Evolutionary conservation across 2,797 vertebrate species (phyloP).

Genomic region (Potorous gilbertii): DNA sequence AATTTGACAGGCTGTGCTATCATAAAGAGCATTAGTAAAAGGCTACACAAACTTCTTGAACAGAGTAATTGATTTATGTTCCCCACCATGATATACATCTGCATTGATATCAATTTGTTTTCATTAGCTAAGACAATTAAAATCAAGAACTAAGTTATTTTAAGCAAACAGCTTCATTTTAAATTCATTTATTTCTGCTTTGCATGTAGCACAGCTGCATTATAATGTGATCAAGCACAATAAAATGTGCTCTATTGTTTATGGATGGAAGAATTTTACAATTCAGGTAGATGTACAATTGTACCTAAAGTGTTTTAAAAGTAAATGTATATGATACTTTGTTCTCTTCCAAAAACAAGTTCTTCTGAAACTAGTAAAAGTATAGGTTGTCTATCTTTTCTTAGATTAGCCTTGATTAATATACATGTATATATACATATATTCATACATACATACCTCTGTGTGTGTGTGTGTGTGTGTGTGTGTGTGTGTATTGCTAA

Average conservation of each 20-base stretch:
- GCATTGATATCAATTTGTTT: slow-evolving; percentile 59
- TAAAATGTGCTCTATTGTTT: slow-evolving; percentile 46
- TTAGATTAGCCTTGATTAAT: background rate
- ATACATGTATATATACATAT: background rate
- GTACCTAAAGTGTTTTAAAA: slow-evolving; percentile 41
- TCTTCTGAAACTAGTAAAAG: slow-evolving; percentile 42
- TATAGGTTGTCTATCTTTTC: slow-evolving; percentile 25
- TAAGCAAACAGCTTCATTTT: slow-evolving; percentile 65
- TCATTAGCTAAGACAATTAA: slow-evolving; percentile 69
- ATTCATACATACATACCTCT: background rate
- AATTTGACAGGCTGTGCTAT: background rate
- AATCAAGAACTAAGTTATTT: slow-evolving; percentile 65
- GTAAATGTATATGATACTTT: slow-evolving; percentile 2
- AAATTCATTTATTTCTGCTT: slow-evolving; percentile 66
- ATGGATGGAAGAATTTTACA: slow-evolving; percentile 29
- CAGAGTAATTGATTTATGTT: background rate
- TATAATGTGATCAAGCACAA: slow-evolving; percentile 44
- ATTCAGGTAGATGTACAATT: slow-evolving; percentile 30
- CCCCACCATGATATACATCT: slow-evolving; percentile 28
- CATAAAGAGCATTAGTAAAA: background rate
- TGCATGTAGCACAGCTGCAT: slow-evolving; percentile 52
- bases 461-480: too few species aligned
- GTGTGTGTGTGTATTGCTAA: too few species aligned
- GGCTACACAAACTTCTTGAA: background rate
- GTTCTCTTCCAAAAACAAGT: slow-evolving; percentile 37